phyloP scores from a whole-genome alignment of 37 sponge, comb jelly and placozoan species.

The Eunapius fragilis region DNA sequence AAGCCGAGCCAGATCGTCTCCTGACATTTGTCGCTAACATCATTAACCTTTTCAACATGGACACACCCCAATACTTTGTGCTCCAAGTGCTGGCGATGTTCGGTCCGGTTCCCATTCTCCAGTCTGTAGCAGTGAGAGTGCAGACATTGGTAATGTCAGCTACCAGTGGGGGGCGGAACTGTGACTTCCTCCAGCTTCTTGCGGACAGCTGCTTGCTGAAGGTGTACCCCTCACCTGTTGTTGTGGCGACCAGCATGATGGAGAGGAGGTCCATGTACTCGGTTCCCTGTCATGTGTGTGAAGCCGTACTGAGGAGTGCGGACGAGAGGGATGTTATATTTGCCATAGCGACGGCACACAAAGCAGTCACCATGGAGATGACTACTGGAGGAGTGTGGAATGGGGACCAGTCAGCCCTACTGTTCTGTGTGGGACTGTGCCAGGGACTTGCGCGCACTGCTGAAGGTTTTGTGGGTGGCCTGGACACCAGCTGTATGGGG shows the following conservation, averaged over 20 bases:
- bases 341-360: conserved; percentile 24
- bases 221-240: conserved; percentile 35
- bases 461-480: not conserved
- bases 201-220: conserved; percentile 2
- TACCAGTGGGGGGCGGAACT: not conserved
- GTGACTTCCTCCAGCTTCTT: not conserved
- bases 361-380: not conserved
- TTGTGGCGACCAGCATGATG: not conserved
- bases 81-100: conserved; percentile 18
- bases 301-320: conserved; percentile 4
- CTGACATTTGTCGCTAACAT: not conserved
- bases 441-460: not conserved
- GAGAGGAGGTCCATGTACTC: not conserved
- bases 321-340: conserved; percentile 8
- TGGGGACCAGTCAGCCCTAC: not conserved
- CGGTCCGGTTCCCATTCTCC: conserved; percentile 33
- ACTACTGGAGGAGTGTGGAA: not conserved
- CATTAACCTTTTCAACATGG: conserved; percentile 1
- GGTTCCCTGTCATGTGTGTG: conserved; percentile 24
- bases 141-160: conserved; percentile 12
- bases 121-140: conserved; percentile 4
- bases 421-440: not conserved
- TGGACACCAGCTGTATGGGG: not conserved
- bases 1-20: not conserved
- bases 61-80: conserved; percentile 13